These are phyloP conservation scores for Oxytorus armatus DNA, from an alignment of 2,888 invertebrate genomes.

Conservation along the genomic window DNA sequence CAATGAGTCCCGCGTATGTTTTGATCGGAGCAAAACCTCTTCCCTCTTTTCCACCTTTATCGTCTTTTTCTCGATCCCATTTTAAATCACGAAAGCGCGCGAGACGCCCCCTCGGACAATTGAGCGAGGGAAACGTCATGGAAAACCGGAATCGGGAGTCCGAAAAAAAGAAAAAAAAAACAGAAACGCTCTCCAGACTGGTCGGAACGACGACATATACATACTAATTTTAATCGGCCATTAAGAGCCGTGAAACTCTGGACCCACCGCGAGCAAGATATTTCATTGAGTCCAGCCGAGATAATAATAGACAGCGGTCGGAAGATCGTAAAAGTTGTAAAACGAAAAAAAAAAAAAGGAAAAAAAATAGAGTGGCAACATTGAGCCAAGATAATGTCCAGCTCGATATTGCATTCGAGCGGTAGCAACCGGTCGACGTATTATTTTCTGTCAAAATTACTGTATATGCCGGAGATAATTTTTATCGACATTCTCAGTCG, in stretches of 20 bases:
- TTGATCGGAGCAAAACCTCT: not conserved
- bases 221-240: conserved; percentile 58
- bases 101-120: not conserved
- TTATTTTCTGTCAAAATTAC: not conserved
- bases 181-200: not conserved
- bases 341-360: not conserved
- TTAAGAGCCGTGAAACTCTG: conserved; percentile 43
- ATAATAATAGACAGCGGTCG: conserved; percentile 46
- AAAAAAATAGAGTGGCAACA: conserved; percentile 6
- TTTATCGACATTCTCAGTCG: not conserved
- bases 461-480: not conserved
- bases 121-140: not conserved
- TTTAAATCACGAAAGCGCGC: not conserved
- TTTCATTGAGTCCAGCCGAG: conserved; percentile 42
- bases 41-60: not conserved
- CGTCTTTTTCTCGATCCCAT: conserved; percentile 11
- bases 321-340: conserved; percentile 35
- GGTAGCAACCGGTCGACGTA: not conserved
- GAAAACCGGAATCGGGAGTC: conserved; percentile 28
- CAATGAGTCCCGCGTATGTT: too few relatives aligned
- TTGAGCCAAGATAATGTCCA: not conserved
- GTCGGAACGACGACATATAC: not conserved
- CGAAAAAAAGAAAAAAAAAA: too few relatives aligned
- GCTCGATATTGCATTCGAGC: not conserved
- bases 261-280: conserved; percentile 38